Evolutionary conservation across 2,113 vertebrate species (phyloP), one percentile per base, ranked within the genome.

Genomic region (Cettia cetti): DNA sequence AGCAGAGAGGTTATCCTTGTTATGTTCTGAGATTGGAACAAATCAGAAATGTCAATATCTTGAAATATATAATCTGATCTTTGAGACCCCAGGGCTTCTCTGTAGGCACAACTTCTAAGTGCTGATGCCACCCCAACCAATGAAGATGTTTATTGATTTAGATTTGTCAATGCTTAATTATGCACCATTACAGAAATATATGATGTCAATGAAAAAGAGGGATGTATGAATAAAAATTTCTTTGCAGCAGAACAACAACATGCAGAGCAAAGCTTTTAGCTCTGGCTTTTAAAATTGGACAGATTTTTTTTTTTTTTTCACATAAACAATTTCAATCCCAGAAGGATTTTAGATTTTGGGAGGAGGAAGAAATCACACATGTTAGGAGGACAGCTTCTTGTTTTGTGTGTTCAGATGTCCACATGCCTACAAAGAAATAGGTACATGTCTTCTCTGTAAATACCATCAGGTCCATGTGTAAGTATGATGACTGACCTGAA

Each of bases 121-220:
- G 80, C 85, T 94, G 83, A 72, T 92, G 54, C 61, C 71, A 75
- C 64, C 64, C 45, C 10, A 86, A 45, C 68, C 70, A 72, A 6
- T 86, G 93, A 79, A 19, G 53, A 82, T 70, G 33, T 96, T 95
- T 96, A 97, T 95, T 95, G 96, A 94, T 91, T 86, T 77, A 76
- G 68, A 86, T 91, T 97, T 97, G 91, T 90, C 95, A 92, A 90
- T 95, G 91, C 94, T 95, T 94, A 97, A 97, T 96, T 98, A 96
- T 94, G 83, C 53, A 86, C 77, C 80, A 71, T 94, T 60, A 77
- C 66, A 84, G 57, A 97, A 97, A 95, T 94, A 88, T 75, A 95
- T 64, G 79, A 83, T 81, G 72, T 28, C 70, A 96, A 86, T 95
- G 85, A 94, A 96, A 94, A 79, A 93, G 75, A 86, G 40, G 39